Evolutionary conservation across 2,888 invertebrate genomes (phyloP).

Genomic region (Willowsia nigromaculata): DNA sequence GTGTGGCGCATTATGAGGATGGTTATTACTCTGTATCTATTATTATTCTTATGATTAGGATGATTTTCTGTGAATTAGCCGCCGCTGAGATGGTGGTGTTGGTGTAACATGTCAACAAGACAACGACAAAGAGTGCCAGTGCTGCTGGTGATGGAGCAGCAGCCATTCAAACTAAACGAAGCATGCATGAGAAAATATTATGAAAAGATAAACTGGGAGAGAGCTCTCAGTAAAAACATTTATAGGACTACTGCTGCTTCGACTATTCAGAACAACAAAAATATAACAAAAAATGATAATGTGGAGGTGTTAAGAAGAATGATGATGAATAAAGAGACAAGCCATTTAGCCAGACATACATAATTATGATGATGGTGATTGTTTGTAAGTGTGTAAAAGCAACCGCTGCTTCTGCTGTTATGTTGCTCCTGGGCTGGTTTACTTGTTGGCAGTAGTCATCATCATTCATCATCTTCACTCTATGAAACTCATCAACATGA

Average conservation of each 20-base stretch:
- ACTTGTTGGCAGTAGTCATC: conserved; percentile 30
- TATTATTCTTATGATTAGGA: not conserved
- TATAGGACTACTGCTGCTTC: too few relatives aligned
- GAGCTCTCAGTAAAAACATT: too few relatives aligned
- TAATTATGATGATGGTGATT: conserved; percentile 34
- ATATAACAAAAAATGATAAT: not conserved
- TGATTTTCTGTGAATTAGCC: conserved; percentile 22
- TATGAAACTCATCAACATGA: conserved; percentile 13
- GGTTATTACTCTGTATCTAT: not conserved
- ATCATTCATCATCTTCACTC: conserved; percentile 67
- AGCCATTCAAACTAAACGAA: conserved; percentile 28
- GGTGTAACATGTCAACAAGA: conserved; percentile 43
- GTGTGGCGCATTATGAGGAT: conserved; percentile 1
- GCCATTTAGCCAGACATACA: conserved; percentile 24
- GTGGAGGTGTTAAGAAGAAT: conserved; percentile 27
- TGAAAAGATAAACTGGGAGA: conserved; percentile 7
- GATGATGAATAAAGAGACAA: conserved; percentile 13
- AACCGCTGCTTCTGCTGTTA: not conserved
- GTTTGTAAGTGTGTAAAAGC: conserved; percentile 43
- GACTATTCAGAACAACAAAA: not conserved
- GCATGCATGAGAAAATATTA: conserved; percentile 23
- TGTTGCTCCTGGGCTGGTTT: conserved; percentile 10
- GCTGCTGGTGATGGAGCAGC: not conserved
- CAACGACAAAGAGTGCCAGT: not conserved
- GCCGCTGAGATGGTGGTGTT: not conserved